Percentiles rank a stretch among this genome's conserved stretches.
Conservation (phyloP, 2,797 vertebrate species). For the Apogon talboti region DNA sequence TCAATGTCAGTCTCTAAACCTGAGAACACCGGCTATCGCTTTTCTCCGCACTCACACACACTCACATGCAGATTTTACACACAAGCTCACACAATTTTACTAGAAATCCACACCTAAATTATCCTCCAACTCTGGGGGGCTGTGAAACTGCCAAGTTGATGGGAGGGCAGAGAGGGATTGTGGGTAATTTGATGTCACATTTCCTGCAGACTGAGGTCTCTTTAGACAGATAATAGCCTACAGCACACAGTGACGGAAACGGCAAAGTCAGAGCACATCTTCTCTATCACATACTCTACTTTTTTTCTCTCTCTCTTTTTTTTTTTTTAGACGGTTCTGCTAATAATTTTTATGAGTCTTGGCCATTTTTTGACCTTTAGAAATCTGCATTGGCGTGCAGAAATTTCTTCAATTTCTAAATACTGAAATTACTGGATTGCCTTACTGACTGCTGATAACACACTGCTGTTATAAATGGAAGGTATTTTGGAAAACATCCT, state of each 20-base stretch:
- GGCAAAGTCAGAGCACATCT: constrained; percentile 23
- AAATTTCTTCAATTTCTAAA: constrained; percentile 33
- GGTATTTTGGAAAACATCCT: not conserved
- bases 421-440: constrained; percentile 1
- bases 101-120: constrained; percentile 66
- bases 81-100: constrained; percentile 48
- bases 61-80: constrained; percentile 30
- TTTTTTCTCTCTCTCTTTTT: too few species aligned
- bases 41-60: constrained; percentile 22
- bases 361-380: constrained; percentile 20
- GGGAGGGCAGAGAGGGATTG: constrained; percentile 66
- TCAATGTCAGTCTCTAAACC: constrained; percentile 61
- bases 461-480: not conserved
- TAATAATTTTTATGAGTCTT: too few species aligned
- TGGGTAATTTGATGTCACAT: constrained; percentile 80
- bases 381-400: constrained; percentile 40
- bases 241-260: constrained; percentile 51
- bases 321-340: too few species aligned
- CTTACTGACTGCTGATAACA: constrained; percentile 19
- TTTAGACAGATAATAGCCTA: constrained; percentile 73
- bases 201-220: constrained; percentile 66
- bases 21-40: constrained; percentile 37
- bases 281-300: too few species aligned
- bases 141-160: constrained; percentile 72
- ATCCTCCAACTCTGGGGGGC: constrained; percentile 54